Conservation (phyloP, 1,140 invertebrate species). For the Telenomus remus region DNA sequence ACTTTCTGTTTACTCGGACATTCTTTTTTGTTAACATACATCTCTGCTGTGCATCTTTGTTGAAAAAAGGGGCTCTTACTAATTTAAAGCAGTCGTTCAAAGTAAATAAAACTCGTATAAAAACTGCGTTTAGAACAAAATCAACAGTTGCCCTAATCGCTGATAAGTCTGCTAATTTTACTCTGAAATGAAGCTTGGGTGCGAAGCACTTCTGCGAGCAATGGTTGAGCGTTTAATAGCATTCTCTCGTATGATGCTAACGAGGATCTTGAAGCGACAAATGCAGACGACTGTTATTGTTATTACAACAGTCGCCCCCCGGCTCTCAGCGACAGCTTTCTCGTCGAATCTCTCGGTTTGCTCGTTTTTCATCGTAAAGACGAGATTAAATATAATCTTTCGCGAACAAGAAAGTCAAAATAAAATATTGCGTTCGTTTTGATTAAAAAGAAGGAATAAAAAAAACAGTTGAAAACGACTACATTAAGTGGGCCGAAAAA, state of each 20-base stretch:
- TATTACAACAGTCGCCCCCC: conserved; percentile 13
- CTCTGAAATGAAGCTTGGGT: conserved; percentile 7
- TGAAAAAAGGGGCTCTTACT: no score
- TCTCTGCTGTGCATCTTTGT: no score
- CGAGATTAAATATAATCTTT: no score
- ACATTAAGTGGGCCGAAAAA: no score
- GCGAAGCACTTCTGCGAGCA: conserved; percentile 9
- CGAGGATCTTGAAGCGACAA: conserved; percentile 33
- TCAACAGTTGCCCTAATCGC: neutral
- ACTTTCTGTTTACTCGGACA: no score
- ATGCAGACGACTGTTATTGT: conserved; percentile 38
- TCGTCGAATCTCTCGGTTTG: neutral
- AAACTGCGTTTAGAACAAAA: neutral
- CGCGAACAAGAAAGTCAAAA: no score
- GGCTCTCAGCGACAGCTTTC: neutral
- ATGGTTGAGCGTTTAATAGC: conserved; percentile 26
- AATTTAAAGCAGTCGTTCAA: no score
- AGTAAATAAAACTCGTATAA: neutral
- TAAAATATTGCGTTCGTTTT: no score
- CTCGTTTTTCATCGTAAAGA: no score
- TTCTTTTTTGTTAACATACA: no score
- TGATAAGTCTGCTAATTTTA: conserved; percentile 15
- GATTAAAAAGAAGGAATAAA: no score
- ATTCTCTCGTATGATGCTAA: conserved; percentile 31
- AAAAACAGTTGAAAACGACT: no score